Evolutionary conservation across 1,140 invertebrate genomes (phyloP).

Genomic region (Melitaea cinxia): DNA sequence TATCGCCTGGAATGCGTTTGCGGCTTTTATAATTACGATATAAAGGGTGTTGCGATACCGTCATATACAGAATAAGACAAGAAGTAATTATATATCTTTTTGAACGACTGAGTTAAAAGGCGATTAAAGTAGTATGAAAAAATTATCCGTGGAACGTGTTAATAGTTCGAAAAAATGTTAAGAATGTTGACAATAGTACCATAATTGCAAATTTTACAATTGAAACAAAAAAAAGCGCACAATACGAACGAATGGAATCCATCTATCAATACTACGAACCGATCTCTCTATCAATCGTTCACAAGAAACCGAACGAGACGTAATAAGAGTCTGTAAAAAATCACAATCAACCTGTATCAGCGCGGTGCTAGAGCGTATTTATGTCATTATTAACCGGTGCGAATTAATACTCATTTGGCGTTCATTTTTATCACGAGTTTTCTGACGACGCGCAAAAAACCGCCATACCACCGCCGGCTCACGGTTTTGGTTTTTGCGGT

Average conservation of each 20-base stretch:
- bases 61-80: background rate
- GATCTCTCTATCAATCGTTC: conserved; percentile 20
- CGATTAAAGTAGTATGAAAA: background rate
- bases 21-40: conserved; percentile 55
- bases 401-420: conserved; percentile 80
- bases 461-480: conserved; percentile 51
- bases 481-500: conserved; percentile 40
- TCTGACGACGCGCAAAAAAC: conserved; percentile 63
- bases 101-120: background rate
- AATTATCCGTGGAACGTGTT: background rate
- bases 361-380: conserved; percentile 70
- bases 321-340: conserved; percentile 26
- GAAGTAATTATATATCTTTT: background rate
- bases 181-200: background rate
- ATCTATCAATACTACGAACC: conserved; percentile 18
- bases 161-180: background rate
- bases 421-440: conserved; percentile 71
- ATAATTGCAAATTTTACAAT: background rate
- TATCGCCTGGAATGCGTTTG: conserved; percentile 66
- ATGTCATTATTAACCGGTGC: conserved; percentile 79
- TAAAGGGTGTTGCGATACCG: conserved; percentile 51
- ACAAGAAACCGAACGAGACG: conserved; percentile 15
- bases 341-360: conserved; percentile 47
- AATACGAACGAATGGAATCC: conserved; percentile 12
- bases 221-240: conserved; percentile 7